Conservation (phyloP, 2,888 invertebrate genomes). For the Anticlea derivata region DNA sequence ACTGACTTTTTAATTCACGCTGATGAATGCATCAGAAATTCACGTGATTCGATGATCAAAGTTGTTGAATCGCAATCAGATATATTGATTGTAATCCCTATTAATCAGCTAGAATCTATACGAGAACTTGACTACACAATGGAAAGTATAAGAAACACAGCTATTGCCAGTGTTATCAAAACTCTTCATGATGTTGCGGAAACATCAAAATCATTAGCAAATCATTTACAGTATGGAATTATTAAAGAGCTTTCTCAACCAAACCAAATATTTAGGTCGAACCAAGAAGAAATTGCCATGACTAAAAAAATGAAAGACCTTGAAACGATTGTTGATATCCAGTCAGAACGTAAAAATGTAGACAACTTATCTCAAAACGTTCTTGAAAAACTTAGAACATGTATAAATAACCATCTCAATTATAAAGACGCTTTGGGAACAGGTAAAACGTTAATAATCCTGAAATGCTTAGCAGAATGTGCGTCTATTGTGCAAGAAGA, state of each 20-base stretch:
- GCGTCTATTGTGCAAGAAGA: conserved; percentile 53
- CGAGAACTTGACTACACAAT: conserved; percentile 35
- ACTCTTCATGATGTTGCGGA: conserved; percentile 41
- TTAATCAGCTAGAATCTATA: conserved; percentile 47
- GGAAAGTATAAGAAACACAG: conserved; percentile 34
- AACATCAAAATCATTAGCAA: conserved; percentile 43
- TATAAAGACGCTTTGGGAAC: conserved; percentile 58
- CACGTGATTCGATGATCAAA: conserved; percentile 53
- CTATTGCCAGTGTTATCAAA: conserved; percentile 41
- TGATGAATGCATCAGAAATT: conserved; percentile 53
- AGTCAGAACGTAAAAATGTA: conserved; percentile 32
- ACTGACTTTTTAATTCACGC: conserved; percentile 53
- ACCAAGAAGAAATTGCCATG: conserved; percentile 39
- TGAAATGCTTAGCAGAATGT: conserved; percentile 69
- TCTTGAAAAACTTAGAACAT: conserved; percentile 46
- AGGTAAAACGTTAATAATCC: conserved; percentile 60
- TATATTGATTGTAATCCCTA: conserved; percentile 51
- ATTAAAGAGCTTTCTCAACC: conserved; percentile 48
- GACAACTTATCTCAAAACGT: conserved; percentile 39
- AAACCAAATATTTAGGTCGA: conserved; percentile 3
- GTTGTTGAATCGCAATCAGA: conserved; percentile 58
- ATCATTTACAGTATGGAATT: conserved; percentile 42
- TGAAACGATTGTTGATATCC: conserved; percentile 41
- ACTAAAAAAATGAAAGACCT: conserved; percentile 49
- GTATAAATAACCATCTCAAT: conserved; percentile 58